Base-by-base conservation (phyloP, 2,113 vertebrate species). In the Aspiorhynchus laticeps region DNA sequence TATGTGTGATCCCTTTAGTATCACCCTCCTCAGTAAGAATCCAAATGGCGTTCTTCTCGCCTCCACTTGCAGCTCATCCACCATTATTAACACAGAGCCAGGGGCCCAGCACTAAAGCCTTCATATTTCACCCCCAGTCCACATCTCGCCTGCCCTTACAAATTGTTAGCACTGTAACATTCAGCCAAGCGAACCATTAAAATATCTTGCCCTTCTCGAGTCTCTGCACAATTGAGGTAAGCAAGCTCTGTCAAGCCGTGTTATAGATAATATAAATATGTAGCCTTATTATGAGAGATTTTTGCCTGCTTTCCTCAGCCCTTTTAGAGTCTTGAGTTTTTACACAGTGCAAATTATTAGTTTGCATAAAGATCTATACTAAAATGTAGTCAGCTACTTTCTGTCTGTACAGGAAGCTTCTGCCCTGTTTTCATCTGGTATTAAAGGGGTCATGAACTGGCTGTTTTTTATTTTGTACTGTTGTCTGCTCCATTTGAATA, bases 131-230 rank as follows among this genome's bases (percentile, higher is more conserved):
- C 26, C 63, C 71, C 69, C 38, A 9, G 76, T 67, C 43, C 69
- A 86, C 77, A 81, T 71, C 28, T 43, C 14, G 43, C 53, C 61
- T 71, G 59, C 21, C 61, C 63, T 51, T 79, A 79, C 69, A 69
- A 80, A 53, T n/a, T 33, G 17, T 79, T 61, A 81, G 11, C 59
- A 17, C 74, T 17, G 65, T 84, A 79, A 79, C 79, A 31, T 36
- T 41, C 33, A 73, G 73, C 86, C 80, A 79, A 78, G 36, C 28
- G 80, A 85, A 43, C 84, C 63, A 73, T 88, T 86, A 86, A 86
- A 83, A 63, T 78, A 51, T 61, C 71, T 21, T 86, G 85, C 76
- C 19, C 71, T 85, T 71, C 17, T 63, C 65, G 17, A 6, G 51
- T 73, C 38, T 61, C 12, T 31, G n/a, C 74, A 8, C 56, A 86